A percentile compares a stretch with the other conserved stretches of the same genome.
Conservation (phyloP, 2,888 invertebrate genomes). For the Chaetoderma sp. region DNA sequence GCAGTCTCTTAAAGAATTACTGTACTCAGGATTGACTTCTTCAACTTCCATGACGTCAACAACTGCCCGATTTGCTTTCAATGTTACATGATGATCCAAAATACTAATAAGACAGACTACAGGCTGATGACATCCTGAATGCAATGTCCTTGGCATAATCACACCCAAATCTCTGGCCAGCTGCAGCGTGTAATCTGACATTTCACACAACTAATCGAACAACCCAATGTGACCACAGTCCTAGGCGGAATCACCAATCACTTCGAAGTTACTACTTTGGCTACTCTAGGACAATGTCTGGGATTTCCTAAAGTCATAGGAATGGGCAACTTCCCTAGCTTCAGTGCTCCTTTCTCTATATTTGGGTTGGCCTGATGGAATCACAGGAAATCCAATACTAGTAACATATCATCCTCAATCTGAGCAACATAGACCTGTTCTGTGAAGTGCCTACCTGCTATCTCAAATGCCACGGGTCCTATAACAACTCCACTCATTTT, state of each 20-base stretch:
- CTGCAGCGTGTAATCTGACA: constrained; percentile 22
- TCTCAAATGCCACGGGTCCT: constrained; percentile 16
- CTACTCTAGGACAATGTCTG: constrained; percentile 6
- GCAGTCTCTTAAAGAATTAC: too few species aligned
- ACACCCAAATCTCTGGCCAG: constrained; percentile 9
- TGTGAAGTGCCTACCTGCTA: constrained; percentile 7
- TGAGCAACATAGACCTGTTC: constrained; percentile 32
- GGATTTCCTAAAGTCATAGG: constrained; percentile 1
- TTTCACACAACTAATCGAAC: not conserved
- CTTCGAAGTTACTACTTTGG: constrained; percentile 7
- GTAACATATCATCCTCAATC: constrained; percentile 32
- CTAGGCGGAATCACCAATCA: constrained; percentile 21
- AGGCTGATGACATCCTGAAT: constrained; percentile 5
- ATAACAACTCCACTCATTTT: constrained; percentile 14
- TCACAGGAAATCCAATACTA: constrained; percentile 27
- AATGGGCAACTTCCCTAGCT: not conserved
- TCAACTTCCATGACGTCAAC: constrained; percentile 10
- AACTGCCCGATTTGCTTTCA: constrained; percentile 13
- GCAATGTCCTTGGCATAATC: constrained; percentile 20
- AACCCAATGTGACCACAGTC: constrained; percentile 15
- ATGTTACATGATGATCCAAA: constrained; percentile 4
- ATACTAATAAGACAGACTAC: constrained; percentile 16
- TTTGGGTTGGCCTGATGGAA: constrained; percentile 4
- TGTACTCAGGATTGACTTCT: not conserved
- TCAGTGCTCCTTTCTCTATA: constrained; percentile 1